Evolutionary conservation across 2,113 vertebrate species (phyloP).

Genomic region (Cheilinus undulatus): DNA sequence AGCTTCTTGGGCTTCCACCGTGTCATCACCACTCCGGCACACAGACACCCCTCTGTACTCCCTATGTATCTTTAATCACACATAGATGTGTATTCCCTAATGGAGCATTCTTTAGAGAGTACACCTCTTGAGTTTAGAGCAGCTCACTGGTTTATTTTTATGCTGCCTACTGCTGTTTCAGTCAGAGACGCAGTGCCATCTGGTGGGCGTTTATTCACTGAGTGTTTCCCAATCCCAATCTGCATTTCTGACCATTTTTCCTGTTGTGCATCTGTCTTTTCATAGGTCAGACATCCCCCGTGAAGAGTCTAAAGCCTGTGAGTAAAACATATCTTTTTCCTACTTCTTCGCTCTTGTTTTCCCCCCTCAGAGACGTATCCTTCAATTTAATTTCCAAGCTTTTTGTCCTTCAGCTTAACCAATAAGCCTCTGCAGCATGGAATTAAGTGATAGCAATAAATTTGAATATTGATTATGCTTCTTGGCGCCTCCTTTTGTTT

Average conservation of each 20-base stretch:
- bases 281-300: constrained; percentile 94
- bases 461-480: constrained; percentile 80
- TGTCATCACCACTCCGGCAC: constrained; percentile 37
- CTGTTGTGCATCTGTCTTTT: constrained; percentile 47
- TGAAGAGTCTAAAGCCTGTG: constrained; percentile 94
- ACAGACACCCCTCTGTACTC: constrained; percentile 38
- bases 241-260: constrained; percentile 35
- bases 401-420: constrained; percentile 72
- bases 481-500: constrained; percentile 74
- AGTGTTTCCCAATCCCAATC: background rate
- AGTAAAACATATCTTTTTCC: constrained; percentile 78
- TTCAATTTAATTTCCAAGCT: constrained; percentile 63
- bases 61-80: constrained; percentile 62
- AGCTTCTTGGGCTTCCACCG: constrained; percentile 36
- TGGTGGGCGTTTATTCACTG: constrained; percentile 46
- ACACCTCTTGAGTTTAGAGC: constrained; percentile 42
- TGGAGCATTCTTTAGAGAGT: constrained; percentile 43
- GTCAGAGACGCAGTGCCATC: constrained; percentile 68
- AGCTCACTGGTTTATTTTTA: constrained; percentile 48
- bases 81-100: constrained; percentile 49
- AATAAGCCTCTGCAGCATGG: constrained; percentile 62
- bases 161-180: constrained; percentile 8
- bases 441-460: constrained; percentile 79
- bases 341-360: constrained; percentile 21
- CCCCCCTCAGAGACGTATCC: constrained; percentile 32